Evolutionary conservation across 2,888 invertebrate species (phyloP).

Genomic region (Liodrosophila aerea): DNA sequence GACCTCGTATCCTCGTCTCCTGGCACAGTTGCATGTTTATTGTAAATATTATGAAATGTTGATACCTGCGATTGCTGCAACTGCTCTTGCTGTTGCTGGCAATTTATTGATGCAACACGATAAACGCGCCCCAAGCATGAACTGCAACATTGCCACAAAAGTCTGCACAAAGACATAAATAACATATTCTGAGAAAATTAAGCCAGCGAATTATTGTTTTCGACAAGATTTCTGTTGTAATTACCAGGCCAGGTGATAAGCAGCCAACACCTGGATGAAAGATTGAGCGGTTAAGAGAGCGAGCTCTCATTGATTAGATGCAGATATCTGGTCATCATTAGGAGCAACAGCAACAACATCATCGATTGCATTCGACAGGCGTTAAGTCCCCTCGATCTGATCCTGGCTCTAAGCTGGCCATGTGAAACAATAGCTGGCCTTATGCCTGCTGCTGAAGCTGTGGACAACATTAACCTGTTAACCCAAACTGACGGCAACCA

Average conservation of each 20-base stretch:
- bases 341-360: slow-evolving; percentile 31
- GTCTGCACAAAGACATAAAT: slow-evolving; percentile 63
- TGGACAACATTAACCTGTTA: slow-evolving; percentile 79
- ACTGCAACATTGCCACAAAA: slow-evolving; percentile 18
- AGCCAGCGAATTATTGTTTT: slow-evolving; percentile 71
- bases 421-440: slow-evolving; percentile 62
- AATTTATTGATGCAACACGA: slow-evolving; percentile 75
- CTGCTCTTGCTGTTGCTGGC: slow-evolving; percentile 24
- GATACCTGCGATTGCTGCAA: slow-evolving; percentile 61
- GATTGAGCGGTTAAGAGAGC: slow-evolving; percentile 41
- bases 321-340: slow-evolving; percentile 63
- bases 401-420: slow-evolving; percentile 9
- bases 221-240: slow-evolving; percentile 71
- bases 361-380: slow-evolving; percentile 67
- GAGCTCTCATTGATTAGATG: slow-evolving; percentile 52
- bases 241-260: slow-evolving; percentile 56
- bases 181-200: slow-evolving; percentile 71
- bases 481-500: slow-evolving; percentile 77
- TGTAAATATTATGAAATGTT: slow-evolving; percentile 79
- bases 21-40: slow-evolving; percentile 77
- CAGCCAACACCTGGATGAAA: slow-evolving; percentile 61
- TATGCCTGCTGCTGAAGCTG: slow-evolving; percentile 27
- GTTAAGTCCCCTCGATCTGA: slow-evolving; percentile 65
- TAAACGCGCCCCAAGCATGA: slow-evolving; percentile 70
- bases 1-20: slow-evolving; percentile 39